Conservation (phyloP, 1,140 invertebrate species). For the Apocrypta bakeri region DNA sequence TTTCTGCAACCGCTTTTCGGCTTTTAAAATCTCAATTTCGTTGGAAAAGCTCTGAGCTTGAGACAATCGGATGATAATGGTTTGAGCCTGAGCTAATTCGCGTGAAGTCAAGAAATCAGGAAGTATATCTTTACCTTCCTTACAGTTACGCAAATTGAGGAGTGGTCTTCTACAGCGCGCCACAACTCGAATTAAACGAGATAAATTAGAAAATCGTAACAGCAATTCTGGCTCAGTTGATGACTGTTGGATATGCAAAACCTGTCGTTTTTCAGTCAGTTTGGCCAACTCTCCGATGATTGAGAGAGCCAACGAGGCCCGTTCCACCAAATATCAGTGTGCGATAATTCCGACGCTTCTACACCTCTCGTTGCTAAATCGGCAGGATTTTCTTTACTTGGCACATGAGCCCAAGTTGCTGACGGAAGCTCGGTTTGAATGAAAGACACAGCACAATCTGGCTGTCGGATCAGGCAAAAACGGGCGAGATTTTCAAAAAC, state of each 20-base stretch:
- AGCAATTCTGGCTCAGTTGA: neutral
- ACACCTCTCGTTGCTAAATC: conserved; percentile 64
- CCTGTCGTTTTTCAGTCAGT: no score
- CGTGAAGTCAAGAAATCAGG: neutral
- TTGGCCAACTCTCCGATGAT: conserved; percentile 30
- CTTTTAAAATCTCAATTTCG: neutral
- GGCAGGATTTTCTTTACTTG: conserved; percentile 61
- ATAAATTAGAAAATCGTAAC: conserved; percentile 10
- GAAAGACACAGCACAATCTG: conserved; percentile 59
- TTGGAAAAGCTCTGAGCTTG: neutral
- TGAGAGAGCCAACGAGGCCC: conserved; percentile 61
- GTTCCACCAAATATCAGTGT: conserved; percentile 63
- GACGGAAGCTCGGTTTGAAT: conserved; percentile 55
- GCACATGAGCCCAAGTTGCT: conserved; percentile 57
- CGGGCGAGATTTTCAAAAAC: conserved; percentile 31
- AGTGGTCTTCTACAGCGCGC: neutral
- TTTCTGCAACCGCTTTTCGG: neutral
- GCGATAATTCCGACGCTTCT: conserved; percentile 48
- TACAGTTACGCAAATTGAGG: neutral
- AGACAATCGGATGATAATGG: neutral
- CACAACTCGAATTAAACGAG: conserved; percentile 19
- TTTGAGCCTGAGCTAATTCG: neutral
- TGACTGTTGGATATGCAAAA: no score
- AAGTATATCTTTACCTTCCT: neutral
- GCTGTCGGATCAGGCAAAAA: conserved; percentile 62